phyloP scores from a whole-genome alignment of 1,140 invertebrate genomes.

The Pomacea maculata region DNA sequence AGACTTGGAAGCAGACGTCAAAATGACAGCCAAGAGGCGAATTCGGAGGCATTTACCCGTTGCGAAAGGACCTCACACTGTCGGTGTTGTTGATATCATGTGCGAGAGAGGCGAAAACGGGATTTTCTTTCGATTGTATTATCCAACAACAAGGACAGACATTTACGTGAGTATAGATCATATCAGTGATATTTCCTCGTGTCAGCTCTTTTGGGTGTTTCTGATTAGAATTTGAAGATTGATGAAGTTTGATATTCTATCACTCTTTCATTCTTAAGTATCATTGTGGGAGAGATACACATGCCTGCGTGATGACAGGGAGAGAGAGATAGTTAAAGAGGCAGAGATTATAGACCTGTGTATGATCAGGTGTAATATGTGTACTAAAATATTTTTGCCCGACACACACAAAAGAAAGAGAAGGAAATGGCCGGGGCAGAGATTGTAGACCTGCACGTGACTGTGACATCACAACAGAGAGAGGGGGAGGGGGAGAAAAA shows the following conservation, averaged over 20 bases:
- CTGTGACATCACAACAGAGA: too few species aligned
- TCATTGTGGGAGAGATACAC: not conserved
- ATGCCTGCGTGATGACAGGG: not conserved
- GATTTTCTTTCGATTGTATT: constrained; percentile 53
- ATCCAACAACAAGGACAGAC: constrained; percentile 49
- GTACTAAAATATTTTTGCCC: too few species aligned
- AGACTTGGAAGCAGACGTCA: not conserved
- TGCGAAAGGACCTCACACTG: constrained; percentile 48
- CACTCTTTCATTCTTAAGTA: not conserved
- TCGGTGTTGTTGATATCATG: constrained; percentile 59
- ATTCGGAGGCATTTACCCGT: constrained; percentile 49
- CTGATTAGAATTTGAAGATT: too few species aligned
- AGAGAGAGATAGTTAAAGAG: not conserved
- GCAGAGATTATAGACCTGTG: not conserved
- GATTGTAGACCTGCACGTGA: too few species aligned
- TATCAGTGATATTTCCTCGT: not conserved
- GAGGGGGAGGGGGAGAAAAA: too few species aligned
- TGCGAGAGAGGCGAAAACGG: constrained; percentile 43
- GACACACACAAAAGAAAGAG: too few species aligned
- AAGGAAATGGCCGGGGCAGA: too few species aligned
- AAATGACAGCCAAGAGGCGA: constrained; percentile 8
- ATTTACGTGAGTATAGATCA: constrained; percentile 29
- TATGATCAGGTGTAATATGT: too few species aligned
- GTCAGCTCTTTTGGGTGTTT: too few species aligned
- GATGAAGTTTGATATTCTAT: not conserved